Evolutionary conservation across 30 jellyfish, hydroid and myxozoan species (phyloP), one percentile per base, ranked within the genome.

Genomic region (Aurelia aurita): DNA sequence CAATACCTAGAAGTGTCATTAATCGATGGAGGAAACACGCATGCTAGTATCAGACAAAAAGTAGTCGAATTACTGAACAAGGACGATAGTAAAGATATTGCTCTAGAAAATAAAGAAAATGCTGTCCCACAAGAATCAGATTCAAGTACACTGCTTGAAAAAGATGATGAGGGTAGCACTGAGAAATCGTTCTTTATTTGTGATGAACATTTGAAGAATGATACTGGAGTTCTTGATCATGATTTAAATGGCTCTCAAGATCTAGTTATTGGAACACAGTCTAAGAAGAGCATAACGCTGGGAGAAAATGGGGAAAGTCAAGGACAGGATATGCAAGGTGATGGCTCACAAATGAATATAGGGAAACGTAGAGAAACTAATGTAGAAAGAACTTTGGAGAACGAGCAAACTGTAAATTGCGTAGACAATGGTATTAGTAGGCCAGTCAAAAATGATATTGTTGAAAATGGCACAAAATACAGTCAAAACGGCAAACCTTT

Each of bases 1-100:
- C 29, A 27, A 58, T 5, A 71, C 3, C 88, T 87, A 31, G 98
- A 92, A 58, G 58, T 58, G 44, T 44, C 82, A 12, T 53, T 92
- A 3, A 83, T 92, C 20, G 89, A 80, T 12, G 60, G 51, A 21
- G 83, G 31, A 27, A 16, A 64, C 32, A 55, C 96, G 14, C 82
- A 79, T 35, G 82, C 69, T 53, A 83, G 58, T 53, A 72, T 87
- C 49, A 66, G 85, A 34, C 60, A 82, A 31, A 84, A 69, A 15
- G 95, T 82, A 7, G 44, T 35, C 23, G 84, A 32, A 34, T 82
- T 87, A 6, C 31, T 84, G 13, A 68, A 87, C 55, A 61, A 75
- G 27, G 87, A 62, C 49, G 89, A 90, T 43, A 27, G 83, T 18
- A 47, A 68, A 22, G 72, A 66, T 26, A 45, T 22, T 47, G n/a